A percentile compares a stretch with the other conserved stretches of the same genome.
These are phyloP conservation scores for Drosophila malerkotliana DNA, from an alignment of 1,140 invertebrate species.

Conservation along the genomic window DNA sequence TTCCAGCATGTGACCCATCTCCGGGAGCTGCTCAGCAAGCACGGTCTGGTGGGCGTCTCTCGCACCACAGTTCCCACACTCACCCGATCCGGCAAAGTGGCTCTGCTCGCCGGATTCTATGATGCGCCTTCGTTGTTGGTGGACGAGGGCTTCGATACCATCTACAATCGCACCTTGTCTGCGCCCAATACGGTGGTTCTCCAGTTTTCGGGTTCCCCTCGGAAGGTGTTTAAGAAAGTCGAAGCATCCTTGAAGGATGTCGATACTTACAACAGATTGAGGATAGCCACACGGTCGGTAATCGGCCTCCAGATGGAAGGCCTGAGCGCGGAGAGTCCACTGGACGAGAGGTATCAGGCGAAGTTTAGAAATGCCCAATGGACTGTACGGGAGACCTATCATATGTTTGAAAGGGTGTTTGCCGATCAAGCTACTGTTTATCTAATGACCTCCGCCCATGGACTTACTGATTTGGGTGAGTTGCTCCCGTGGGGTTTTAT, in stretches of 20 bases:
- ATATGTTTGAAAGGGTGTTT: conserved; percentile 90
- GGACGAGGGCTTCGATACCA: conserved; percentile 95
- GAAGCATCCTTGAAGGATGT: conserved; percentile 84
- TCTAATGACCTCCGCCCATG: conserved; percentile 98
- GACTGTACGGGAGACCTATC: conserved; percentile 89
- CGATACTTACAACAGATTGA: conserved; percentile 79
- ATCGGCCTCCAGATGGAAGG: conserved; percentile 97
- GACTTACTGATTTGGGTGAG: conserved; percentile 97
- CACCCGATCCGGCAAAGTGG: conserved; percentile 97
- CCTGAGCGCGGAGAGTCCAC: conserved; percentile 95
- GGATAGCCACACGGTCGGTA: conserved; percentile 87
- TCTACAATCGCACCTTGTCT: conserved; percentile 92
- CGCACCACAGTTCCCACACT: conserved; percentile 97
- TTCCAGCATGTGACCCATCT: conserved; percentile 51
- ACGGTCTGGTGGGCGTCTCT: conserved; percentile 93
- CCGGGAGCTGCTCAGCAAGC: conserved; percentile 68
- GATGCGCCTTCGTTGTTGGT: conserved; percentile 98
- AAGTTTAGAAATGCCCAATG: conserved; percentile 92
- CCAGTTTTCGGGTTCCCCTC: not conserved
- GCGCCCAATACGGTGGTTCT: conserved; percentile 49
- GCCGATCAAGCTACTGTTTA: conserved; percentile 93
- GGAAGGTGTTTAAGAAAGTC: conserved; percentile 46
- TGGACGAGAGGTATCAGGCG: conserved; percentile 91
- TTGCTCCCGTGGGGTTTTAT: not conserved
- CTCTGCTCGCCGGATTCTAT: conserved; percentile 95